Conservation (phyloP, 1,140 invertebrate species). For the Limonius californicus region DNA sequence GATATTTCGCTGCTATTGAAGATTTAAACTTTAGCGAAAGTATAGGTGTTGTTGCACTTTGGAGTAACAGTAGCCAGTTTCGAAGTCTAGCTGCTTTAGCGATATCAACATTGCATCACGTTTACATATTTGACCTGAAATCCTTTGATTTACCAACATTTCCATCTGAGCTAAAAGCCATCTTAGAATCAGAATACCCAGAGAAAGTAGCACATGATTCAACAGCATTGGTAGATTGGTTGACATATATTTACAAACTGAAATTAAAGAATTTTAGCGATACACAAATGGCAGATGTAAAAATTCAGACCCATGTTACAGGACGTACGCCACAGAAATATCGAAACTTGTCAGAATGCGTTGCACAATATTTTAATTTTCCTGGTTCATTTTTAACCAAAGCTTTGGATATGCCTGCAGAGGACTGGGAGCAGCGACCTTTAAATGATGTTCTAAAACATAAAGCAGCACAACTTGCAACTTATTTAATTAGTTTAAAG, state of each 20-base stretch:
- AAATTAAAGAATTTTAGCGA: constrained; percentile 51
- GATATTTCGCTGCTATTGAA: constrained; percentile 47
- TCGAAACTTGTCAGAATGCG: not conserved
- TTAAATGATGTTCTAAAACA: no score
- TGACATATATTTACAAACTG: constrained; percentile 51
- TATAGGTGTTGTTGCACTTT: constrained; percentile 48
- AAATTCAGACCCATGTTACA: not conserved
- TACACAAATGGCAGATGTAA: constrained; percentile 31
- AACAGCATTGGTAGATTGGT: constrained; percentile 50
- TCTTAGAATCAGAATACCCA: constrained; percentile 47
- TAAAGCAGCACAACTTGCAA: no score
- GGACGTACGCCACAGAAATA: not conserved
- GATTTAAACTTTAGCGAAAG: constrained; percentile 46
- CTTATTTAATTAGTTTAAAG: no score
- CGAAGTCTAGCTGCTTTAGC: constrained; percentile 50
- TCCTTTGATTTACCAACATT: constrained; percentile 50
- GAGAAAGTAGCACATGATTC: constrained; percentile 53
- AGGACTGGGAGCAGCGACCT: no score
- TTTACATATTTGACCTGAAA: constrained; percentile 52
- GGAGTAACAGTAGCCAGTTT: constrained; percentile 48
- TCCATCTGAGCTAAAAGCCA: constrained; percentile 47
- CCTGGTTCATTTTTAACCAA: not conserved
- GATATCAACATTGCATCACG: constrained; percentile 48
- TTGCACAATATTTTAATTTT: not conserved
- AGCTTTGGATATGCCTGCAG: no score